phyloP scores from a whole-genome alignment of 1,140 invertebrate genomes.

The Tetramorium parvispinum region DNA sequence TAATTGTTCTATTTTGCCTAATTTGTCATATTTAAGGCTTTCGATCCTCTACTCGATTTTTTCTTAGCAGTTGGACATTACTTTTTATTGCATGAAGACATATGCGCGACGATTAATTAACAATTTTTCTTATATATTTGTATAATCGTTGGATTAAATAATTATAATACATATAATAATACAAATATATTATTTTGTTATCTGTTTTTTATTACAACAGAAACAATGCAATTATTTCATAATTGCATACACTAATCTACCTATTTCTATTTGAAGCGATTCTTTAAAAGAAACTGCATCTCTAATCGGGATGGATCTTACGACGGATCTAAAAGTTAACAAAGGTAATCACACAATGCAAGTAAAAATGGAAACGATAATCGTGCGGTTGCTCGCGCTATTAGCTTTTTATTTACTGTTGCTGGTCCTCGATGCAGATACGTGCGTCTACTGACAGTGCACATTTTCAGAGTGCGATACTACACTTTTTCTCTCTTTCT shows the following conservation, averaged over 20 bases:
- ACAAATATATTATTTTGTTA: neutral
- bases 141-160: neutral
- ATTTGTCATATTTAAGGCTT: neutral
- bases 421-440: neutral
- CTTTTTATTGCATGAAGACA: neutral
- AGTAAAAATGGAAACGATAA: conserved; percentile 62
- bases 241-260: neutral
- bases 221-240: neutral
- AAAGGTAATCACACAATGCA: neutral
- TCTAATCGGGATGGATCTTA: neutral
- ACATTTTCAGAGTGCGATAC: neutral
- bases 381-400: conserved; percentile 11
- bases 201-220: neutral
- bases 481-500: neutral
- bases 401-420: conserved; percentile 70
- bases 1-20: neutral
- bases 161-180: neutral
- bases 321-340: conserved; percentile 38
- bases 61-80: neutral
- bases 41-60: neutral
- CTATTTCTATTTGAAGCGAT: neutral
- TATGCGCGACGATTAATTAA: neutral
- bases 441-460: neutral
- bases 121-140: neutral
- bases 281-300: neutral